Evolutionary conservation across 2,888 invertebrate species (phyloP).

Genomic region (Troides helena): DNA sequence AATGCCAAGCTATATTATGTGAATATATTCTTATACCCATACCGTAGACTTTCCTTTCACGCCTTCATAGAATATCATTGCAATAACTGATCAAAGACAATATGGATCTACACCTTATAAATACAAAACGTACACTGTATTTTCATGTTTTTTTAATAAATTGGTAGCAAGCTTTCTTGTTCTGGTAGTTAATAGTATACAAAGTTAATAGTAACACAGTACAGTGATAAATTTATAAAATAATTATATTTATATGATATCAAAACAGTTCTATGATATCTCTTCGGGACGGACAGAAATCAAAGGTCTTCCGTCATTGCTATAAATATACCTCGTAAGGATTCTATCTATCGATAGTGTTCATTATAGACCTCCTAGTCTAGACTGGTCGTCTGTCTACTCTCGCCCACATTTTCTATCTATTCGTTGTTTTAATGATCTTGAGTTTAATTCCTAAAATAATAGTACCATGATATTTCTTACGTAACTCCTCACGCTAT

Average conservation of each 20-base stretch:
- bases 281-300: constrained; percentile 29
- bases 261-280: constrained; percentile 25
- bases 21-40: not conserved
- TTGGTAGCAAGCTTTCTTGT: not conserved
- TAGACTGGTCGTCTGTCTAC: constrained; percentile 32
- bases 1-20: not conserved
- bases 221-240: not conserved
- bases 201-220: not conserved
- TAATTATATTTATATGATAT: not conserved
- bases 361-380: constrained; percentile 33
- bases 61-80: not conserved
- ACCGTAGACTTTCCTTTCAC: too few relatives aligned
- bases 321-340: constrained; percentile 32
- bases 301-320: constrained; percentile 31
- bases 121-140: not conserved
- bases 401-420: constrained; percentile 25
- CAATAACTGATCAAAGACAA: not conserved
- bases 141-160: not conserved
- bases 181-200: not conserved
- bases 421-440: constrained; percentile 25
- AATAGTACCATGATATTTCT: constrained; percentile 11
- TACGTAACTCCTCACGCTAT: not conserved
- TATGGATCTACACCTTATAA: not conserved
- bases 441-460: constrained; percentile 14
- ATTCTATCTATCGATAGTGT: constrained; percentile 34